Evolutionary conservation across 1,140 invertebrate genomes (phyloP).

Genomic region (Steinernema feltiae): DNA sequence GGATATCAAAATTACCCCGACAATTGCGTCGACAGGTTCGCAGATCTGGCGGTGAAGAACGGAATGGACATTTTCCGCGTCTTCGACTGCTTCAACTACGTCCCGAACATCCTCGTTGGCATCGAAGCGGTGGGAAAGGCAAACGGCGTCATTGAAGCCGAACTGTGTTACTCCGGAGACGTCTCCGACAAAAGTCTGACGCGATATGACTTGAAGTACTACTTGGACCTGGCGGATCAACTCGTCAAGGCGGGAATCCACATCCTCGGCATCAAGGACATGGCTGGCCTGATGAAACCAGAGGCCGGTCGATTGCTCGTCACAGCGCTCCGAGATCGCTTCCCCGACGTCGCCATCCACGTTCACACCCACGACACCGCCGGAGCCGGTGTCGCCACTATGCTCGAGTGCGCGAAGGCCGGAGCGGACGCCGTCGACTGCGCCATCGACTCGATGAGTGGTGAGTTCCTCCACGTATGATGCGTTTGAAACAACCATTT

Average conservation of each 20-base stretch:
- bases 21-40: constrained; percentile 77
- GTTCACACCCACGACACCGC: constrained; percentile 97
- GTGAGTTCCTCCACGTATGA: no score
- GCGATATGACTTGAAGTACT: constrained; percentile 95
- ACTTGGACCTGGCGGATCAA: constrained; percentile 81
- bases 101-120: constrained; percentile 90
- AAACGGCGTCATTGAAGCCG: constrained; percentile 59
- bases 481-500: no score
- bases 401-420: constrained; percentile 84
- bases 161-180: constrained; percentile 96
- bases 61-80: constrained; percentile 99
- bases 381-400: constrained; percentile 66
- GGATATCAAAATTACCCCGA: constrained; percentile 98
- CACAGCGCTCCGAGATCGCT: constrained; percentile 76
- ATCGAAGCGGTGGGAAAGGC: constrained; percentile 97
- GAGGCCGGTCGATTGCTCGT: constrained; percentile 80
- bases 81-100: constrained; percentile 95
- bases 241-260: constrained; percentile 92
- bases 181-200: constrained; percentile 79
- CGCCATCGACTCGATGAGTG: constrained; percentile 97
- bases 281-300: constrained; percentile 95
- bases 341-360: constrained; percentile 90
- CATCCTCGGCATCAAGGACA: constrained; percentile 92
- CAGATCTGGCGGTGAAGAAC: constrained; percentile 78
- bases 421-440: constrained; percentile 96